Conservation (phyloP, 2,888 invertebrate species). For the Zaprionus lineosus region DNA sequence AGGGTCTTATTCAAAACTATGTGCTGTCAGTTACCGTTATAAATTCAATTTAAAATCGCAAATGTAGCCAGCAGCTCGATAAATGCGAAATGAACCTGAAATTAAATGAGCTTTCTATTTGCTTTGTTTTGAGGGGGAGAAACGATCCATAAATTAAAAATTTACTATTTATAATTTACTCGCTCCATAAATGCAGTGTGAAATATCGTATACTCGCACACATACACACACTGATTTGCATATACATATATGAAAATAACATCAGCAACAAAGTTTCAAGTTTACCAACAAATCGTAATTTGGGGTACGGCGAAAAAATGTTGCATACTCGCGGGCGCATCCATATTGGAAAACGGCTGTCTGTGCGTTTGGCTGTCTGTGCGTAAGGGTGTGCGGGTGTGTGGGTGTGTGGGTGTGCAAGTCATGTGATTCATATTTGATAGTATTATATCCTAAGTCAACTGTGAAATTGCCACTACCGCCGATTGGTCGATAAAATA, state of each 20-base stretch:
- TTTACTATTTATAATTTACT: slow-evolving; percentile 46
- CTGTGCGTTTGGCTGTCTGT: not conserved
- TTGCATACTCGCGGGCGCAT: slow-evolving; percentile 27
- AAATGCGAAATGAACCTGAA: slow-evolving; percentile 7
- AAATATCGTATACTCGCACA: slow-evolving; percentile 2
- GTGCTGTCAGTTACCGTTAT: no score
- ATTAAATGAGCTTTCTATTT: slow-evolving; percentile 19
- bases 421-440: slow-evolving; percentile 57
- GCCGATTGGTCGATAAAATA: slow-evolving; percentile 54
- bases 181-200: slow-evolving; percentile 32
- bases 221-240: slow-evolving; percentile 9
- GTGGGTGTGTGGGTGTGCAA: not conserved
- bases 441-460: slow-evolving; percentile 67
- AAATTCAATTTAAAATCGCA: no score
- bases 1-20: no score
- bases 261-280: slow-evolving; percentile 4
- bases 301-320: slow-evolving; percentile 19
- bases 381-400: not conserved
- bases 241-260: slow-evolving; percentile 6
- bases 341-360: slow-evolving; percentile 11
- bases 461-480: slow-evolving; percentile 59
- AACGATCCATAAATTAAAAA: slow-evolving; percentile 10
- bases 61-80: not conserved
- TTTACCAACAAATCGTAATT: slow-evolving; percentile 40
- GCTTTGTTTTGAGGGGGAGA: no score